Percentiles rank a stretch among this genome's conserved stretches.
phyloP scores from a whole-genome alignment of 2,113 vertebrate species.

The Aythya baeri region DNA sequence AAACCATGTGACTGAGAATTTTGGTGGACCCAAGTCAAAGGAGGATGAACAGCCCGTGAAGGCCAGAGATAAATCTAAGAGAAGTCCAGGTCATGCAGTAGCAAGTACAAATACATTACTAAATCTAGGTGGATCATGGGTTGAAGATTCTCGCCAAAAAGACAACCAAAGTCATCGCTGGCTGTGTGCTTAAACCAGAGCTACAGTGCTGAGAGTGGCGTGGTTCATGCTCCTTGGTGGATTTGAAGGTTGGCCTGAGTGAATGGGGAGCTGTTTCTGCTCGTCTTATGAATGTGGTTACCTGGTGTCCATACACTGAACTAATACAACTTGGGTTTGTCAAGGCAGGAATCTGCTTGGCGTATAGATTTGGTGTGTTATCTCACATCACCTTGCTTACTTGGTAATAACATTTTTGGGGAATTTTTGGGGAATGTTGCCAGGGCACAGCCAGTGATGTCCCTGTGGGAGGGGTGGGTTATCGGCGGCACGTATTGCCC shows the following conservation, averaged over 20 bases:
- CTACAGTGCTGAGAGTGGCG: fast-evolving
- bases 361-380: background rate
- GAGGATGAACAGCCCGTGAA: background rate
- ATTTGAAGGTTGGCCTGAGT: background rate
- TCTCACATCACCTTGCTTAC: background rate
- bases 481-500: fast-evolving
- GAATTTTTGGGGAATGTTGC: background rate
- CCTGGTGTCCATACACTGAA: fast-evolving
- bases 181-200: background rate
- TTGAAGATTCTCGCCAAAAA: background rate
- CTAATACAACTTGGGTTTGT: background rate
- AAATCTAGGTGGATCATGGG: background rate
- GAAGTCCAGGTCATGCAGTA: background rate
- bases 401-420: background rate
- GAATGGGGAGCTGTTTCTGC: background rate
- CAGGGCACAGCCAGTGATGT: fast-evolving
- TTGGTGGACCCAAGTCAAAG: background rate
- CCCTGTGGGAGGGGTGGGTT: fast-evolving
- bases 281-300: fast-evolving
- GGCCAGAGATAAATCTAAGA: background rate
- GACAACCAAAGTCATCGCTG: background rate
- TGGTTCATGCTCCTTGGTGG: background rate
- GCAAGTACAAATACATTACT: fast-evolving
- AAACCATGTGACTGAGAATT: background rate
- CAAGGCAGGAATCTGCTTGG: background rate